Evolutionary conservation across 2,113 vertebrate genomes (phyloP).

Genomic region (Burhinus bistriatus): DNA sequence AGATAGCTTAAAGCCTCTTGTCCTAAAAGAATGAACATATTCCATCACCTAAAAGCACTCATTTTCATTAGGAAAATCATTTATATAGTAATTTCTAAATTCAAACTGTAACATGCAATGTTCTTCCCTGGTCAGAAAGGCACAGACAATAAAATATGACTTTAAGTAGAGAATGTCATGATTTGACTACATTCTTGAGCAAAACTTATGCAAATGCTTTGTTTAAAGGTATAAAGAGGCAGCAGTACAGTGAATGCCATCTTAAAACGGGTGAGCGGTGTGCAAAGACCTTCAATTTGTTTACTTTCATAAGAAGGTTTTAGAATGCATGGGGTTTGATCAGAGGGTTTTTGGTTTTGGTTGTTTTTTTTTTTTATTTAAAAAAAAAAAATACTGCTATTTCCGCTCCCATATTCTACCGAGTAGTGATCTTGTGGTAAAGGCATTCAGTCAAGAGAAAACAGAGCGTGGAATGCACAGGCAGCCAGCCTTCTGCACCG

Average conservation of each 20-base stretch:
- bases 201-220: not conserved
- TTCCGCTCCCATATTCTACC: slow-evolving; percentile 68
- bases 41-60: not conserved
- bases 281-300: slow-evolving; percentile 38
- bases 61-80: not conserved
- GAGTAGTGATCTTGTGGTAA: slow-evolving; percentile 37
- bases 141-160: not conserved
- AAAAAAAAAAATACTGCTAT: slow-evolving; percentile 29
- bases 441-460: slow-evolving; percentile 69
- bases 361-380: not conserved
- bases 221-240: not conserved
- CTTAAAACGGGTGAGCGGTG: not conserved
- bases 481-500: slow-evolving; percentile 28
- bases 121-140: not conserved
- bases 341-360: not conserved
- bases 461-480: slow-evolving; percentile 63
- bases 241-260: not conserved
- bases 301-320: slow-evolving; percentile 50
- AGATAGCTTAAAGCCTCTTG: not conserved
- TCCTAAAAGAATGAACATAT: not conserved
- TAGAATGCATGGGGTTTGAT: not conserved
- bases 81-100: not conserved
- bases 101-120: not conserved
- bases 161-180: not conserved
- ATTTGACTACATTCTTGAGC: not conserved